Evolutionary conservation across 1,140 invertebrate genomes (phyloP), one percentile per base, ranked within the genome.

Genomic region (Brachionus rubens): DNA sequence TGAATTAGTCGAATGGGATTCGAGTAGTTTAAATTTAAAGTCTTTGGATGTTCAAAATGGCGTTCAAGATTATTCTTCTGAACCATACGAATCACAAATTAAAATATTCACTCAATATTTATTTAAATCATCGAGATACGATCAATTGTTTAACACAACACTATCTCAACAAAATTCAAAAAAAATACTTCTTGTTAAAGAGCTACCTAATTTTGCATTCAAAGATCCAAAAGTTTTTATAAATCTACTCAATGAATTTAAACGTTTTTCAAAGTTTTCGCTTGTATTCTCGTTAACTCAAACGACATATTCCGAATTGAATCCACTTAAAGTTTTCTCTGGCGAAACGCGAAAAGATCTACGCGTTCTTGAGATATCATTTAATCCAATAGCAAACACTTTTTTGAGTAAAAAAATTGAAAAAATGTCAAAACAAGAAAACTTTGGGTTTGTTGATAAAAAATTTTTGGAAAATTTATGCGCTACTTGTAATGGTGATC

Each of bases 21-120:
- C 36, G 19, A 40, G 21, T 3, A 24, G 9, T 24, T 21, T 65
- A 19, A 65, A 46, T 26, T 16, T 65, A 43, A 65, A 48, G 50
- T 72, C 50, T 14, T 50, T 72, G 48, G 68, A 54, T 40, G n/a
- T 72, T 9, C 68, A 72, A 43, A 65, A 24, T 16, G 33, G 50
- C 14, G 19, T 3, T 3, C 46, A 48, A 28, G 19, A 30, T 1
- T 3, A 16, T n/a, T n/a, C n/a, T n/a, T n/a, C n/a, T 1, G 30
- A 9, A 12, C 46, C 30, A 9, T 36, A 72, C 16, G 68, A 72
- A 26, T 72, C 68, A 10, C 68, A 72, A 24, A 50, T 54, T 30
- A 72, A 72, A 41, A 36, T 28, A 6, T 72, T 72, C 30, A 72
- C 26, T 21, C 68, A 72, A 54, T 72, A 41, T 50, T 54, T 72